Base-by-base conservation (phyloP, 2,797 vertebrate species). In the Gallinago solitaria region DNA sequence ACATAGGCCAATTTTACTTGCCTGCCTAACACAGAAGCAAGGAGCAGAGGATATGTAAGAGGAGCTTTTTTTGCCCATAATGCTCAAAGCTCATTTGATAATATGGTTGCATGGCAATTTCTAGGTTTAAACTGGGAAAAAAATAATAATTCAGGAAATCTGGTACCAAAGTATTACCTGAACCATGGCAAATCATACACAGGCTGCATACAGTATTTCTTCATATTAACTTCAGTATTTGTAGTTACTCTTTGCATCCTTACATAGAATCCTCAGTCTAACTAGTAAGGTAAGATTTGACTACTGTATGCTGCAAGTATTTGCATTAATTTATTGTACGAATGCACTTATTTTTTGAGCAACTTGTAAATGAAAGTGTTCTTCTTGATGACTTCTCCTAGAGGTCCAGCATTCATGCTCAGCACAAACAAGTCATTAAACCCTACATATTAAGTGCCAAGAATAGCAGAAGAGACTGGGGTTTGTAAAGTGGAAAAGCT, bases 1-100 rank as follows among this genome's bases (percentile, higher is more conserved):
- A 99, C 93, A 84, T 98, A 99, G 60, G 99, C 98, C 98, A 99
- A 97, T 97, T 99, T 99, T 95, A 98, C 98, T 97, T 98, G 98
- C 68, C 98, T 98, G 51, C 98, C 99, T 99, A 87, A 91, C 17
- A n/a, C 6, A 83, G 39, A 71, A 79, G 14, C 12, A 95, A 86
- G 32, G 4, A 88, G 27, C n/a, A 92, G 41, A 84, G 11, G 6
- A 60, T 37, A 41, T 2, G 9, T 54, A 23, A 76, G 21, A 27
- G 50, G 25, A 43, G 41, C 14, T 76, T 65, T 75, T 39, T 54
- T 53, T 3, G 3, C 6, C 33, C 13, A 68, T 71, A n/a, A 69
- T 30, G 9, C 43, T 67, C 54, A 79, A 69, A 92, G 5, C 2
- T 64, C 48, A 43, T 20, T 43, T 45, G 18, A 73, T 12, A 56